Evolutionary conservation across 2,888 invertebrate genomes (phyloP), one percentile per base, ranked within the genome.

Genomic region (Morpho achilles): DNA sequence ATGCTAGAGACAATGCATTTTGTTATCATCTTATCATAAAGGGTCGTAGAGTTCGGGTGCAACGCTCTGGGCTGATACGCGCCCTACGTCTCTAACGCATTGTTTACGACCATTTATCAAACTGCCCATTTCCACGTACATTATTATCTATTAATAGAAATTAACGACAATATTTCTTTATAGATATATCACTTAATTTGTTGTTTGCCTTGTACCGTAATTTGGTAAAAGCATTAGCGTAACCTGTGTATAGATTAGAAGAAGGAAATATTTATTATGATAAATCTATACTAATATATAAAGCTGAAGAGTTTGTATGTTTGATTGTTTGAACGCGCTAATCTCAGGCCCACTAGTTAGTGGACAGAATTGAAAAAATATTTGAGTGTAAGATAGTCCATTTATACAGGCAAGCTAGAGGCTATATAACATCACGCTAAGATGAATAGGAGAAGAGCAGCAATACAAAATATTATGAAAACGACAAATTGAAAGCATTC

Each of bases 91-190:
- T 76, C 75, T 74, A 76, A 76, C 76, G 79, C 80, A 78, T 81
- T 84, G 80, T 87, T 87, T 87, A 87, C 77, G 82, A 67, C 73
- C 77, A 66, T 80, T 77, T 80, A 84, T 86, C 81, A 82, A 58
- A 61, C 63, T 63, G 63, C 61, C 63, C 59, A 60, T 66, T 62
- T 67, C 63, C 60, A 66, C 63, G 62, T 61, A 65, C 61, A 74
- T 76, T 75, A 75, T 79, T 80, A 80, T 74, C 75, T 79, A 77
- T 82, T 79, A 82, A 84, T 86, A 86, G 82, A 79, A 71, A 80
- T 80, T 75, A 79, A 73, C 74, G 73, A 73, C 65, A 67, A 70
- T 70, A 69, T 73, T 80, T 81, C 77, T 78, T 76, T 68, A 32
- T 32, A 32, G 5, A 3, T 32, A 32, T 32, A 32, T 32, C 32